phyloP scores from a whole-genome alignment of 2,888 invertebrate genomes.

The Rotaria macrura region DNA sequence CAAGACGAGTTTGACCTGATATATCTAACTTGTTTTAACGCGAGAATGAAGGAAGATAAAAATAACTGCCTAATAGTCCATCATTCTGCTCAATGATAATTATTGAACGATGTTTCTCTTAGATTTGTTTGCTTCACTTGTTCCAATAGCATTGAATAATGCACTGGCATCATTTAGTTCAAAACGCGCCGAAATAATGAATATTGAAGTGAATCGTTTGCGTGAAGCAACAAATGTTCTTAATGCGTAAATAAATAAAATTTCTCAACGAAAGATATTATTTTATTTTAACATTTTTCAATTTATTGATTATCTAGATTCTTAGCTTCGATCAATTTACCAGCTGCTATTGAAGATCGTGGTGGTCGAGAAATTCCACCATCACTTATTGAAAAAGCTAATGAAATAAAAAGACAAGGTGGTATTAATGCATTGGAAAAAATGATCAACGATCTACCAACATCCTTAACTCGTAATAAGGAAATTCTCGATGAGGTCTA shows the following conservation, averaged over 20 bases:
- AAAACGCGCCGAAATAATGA: slow-evolving; percentile 73
- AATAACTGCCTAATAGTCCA: too few relatives aligned
- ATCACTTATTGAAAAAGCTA: slow-evolving; percentile 74
- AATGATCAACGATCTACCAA: slow-evolving; percentile 75
- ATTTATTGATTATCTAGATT: slow-evolving; percentile 43
- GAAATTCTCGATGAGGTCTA: slow-evolving; percentile 62
- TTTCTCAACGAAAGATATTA: not conserved
- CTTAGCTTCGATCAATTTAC: slow-evolving; percentile 81
- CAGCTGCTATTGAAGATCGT: slow-evolving; percentile 77
- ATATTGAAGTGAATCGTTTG: slow-evolving; percentile 70
- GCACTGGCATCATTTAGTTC: slow-evolving; percentile 74
- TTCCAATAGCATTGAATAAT: slow-evolving; percentile 80
- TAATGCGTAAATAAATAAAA: slow-evolving; percentile 59
- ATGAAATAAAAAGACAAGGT: slow-evolving; percentile 64
- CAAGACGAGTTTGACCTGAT: too few relatives aligned
- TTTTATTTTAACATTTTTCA: not conserved
- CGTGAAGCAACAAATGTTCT: slow-evolving; percentile 80
- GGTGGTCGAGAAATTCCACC: slow-evolving; percentile 65
- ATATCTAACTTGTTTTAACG: too few relatives aligned
- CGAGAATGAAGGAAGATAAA: too few relatives aligned
- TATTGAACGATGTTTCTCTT: not conserved
- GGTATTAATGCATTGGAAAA: slow-evolving; percentile 64
- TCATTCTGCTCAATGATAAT: not conserved
- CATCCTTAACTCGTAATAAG: slow-evolving; percentile 74
- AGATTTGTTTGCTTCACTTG: slow-evolving; percentile 75